Percentiles rank a stretch among this genome's conserved stretches.
Evolutionary conservation across 2,113 vertebrate species (phyloP).

Genomic region (Chionomys nivalis): DNA sequence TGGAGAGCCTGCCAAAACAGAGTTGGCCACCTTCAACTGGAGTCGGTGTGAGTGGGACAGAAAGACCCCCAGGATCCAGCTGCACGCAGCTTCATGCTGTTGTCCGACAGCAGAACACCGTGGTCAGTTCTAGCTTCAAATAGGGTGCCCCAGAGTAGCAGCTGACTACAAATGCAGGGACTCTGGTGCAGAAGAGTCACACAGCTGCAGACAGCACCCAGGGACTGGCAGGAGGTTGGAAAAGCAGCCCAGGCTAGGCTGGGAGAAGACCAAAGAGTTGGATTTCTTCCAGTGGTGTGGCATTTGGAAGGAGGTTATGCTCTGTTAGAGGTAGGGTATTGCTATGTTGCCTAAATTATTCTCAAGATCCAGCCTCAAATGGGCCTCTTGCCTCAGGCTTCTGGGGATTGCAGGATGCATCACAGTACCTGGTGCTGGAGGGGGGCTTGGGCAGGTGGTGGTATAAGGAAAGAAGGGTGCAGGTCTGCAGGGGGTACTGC

Average conservation of each 20-base stretch:
- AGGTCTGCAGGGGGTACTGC: neutral
- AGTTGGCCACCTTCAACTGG: neutral
- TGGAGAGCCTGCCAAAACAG: constrained; percentile 88
- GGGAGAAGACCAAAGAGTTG: neutral
- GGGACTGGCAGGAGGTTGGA: neutral
- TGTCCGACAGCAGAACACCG: neutral
- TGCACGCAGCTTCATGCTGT: neutral
- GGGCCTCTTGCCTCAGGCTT: neutral
- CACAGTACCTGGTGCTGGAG: neutral
- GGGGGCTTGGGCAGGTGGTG: neutral
- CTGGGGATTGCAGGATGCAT: too few relatives aligned
- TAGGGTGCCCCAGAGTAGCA: too few relatives aligned
- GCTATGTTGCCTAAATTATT: neutral
- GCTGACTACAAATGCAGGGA: neutral
- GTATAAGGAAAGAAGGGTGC: too few relatives aligned
- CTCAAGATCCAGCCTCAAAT: neutral
- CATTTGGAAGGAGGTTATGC: neutral
- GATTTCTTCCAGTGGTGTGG: neutral
- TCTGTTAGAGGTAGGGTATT: neutral
- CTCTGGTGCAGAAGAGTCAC: too few relatives aligned
- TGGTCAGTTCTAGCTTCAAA: neutral
- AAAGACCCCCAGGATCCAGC: neutral
- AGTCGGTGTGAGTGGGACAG: neutral
- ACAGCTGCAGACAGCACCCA: neutral
- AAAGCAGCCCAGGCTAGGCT: neutral